Base-by-base conservation (phyloP, 2,888 invertebrate species). In the Monopis laevigella region DNA sequence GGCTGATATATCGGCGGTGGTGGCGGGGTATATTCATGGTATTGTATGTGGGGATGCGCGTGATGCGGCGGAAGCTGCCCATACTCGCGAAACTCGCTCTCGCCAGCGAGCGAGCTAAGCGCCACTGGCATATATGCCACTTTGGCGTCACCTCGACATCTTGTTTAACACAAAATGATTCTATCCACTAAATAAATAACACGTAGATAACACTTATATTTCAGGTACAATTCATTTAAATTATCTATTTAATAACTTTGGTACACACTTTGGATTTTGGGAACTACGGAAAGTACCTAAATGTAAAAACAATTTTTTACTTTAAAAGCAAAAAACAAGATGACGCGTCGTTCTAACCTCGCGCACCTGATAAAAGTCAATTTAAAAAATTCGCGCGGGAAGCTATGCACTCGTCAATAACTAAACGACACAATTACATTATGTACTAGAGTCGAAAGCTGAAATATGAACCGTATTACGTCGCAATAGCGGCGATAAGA, bases 71-170 rank as follows among this genome's bases (percentile, higher is more conserved):
- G 75, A 3, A 36, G 5, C 7, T 70, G 72, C 59, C 57, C 56
- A 65, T 69, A 78, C 60, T 69, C 72, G 49, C 69, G 82, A 80
- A 74, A 81, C 83, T 82, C 83, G 82, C 82, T 81, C 81, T 83
- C 84, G 82, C 84, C 82, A 81, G 81, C 84, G 75, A 84, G 78
- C 80, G 82, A 83, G 82, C 83, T 83, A 83, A 84, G 81, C 77
- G 81, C 84, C 72, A 84, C 84, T 53, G 77, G 29, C 84, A 84
- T 84, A 80, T 82, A 84, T 72, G 84, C 84, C 85, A 84, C 85
- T 58, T 6, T 24, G 24, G 24, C 24, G n/a, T n/a, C n/a, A n/a
- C n/a, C n/a, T n/a, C n/a, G n/a, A n/a, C n/a, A n/a, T n/a, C n/a
- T n/a, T n/a, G n/a, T 65, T 66, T 63, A 62, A 21, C 24, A 21